These are phyloP conservation scores for Mesocentrotus franciscanus DNA, from an alignment of 53 echinoderm and acorn worm species.

Conservation along the genomic window DNA sequence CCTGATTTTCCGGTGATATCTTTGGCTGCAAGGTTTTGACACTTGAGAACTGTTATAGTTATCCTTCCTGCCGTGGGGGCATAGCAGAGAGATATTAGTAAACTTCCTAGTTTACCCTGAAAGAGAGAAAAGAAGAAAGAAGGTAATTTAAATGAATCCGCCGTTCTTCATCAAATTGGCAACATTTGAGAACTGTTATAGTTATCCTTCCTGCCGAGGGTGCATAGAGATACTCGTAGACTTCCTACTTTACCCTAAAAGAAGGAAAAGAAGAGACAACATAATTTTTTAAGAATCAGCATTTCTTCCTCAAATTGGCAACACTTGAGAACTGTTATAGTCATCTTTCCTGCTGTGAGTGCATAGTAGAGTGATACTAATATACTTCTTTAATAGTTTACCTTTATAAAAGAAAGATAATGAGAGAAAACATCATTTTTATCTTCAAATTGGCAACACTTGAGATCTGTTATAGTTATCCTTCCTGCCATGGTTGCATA, in stretches of 20 bases:
- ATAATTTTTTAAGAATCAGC: too few relatives aligned
- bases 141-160: not conserved
- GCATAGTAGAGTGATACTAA: too few relatives aligned
- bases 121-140: constrained; percentile 29
- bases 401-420: too few relatives aligned
- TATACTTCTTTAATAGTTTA: too few relatives aligned
- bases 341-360: too few relatives aligned
- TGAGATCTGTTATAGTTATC: constrained; percentile 88
- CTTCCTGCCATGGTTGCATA: constrained; percentile 82
- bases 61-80: constrained; percentile 91
- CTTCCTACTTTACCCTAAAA: too few relatives aligned
- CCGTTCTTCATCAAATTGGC: not conserved
- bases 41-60: constrained; percentile 93
- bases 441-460: constrained; percentile 83
- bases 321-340: too few relatives aligned
- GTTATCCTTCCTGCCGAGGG: too few relatives aligned
- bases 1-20: constrained; percentile 99
- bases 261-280: too few relatives aligned
- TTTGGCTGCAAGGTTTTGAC: constrained; percentile 89
- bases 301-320: too few relatives aligned
- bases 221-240: too few relatives aligned
- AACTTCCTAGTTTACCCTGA: constrained; percentile 95
- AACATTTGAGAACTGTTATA: too few relatives aligned
- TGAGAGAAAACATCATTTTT: constrained; percentile 63
- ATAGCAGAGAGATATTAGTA: constrained; percentile 90